Base-by-base conservation (phyloP, 2,888 invertebrate genomes). In the Poecilobothrus nobilitatus region DNA sequence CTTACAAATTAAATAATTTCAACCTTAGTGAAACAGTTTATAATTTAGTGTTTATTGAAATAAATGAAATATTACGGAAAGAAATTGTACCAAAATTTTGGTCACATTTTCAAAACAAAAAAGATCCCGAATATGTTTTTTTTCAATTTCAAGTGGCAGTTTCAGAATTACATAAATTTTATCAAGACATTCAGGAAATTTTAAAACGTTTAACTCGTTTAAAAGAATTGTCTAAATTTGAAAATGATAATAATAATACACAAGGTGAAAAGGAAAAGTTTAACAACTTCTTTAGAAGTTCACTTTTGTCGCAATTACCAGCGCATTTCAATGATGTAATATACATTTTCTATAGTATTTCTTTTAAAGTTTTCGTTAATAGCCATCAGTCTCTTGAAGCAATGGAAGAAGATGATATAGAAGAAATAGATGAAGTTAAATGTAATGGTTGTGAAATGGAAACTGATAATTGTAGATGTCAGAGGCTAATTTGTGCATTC, bases 401-500 rank as follows among this genome's bases (percentile, higher is more conserved):
- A 6, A 65, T 65, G 20, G 72, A 61, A 44, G 75, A 73, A 67
- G 78, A 81, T 71, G 76, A 78, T n/a, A 79, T 75, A 70, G 86
- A 86, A 37, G 85, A 86, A 74, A 83, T 83, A 64, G 84, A 83
- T 70, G 88, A 89, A 73, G 83, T 86, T 0, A 84, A 86, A 69
- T 95, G 94, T 79, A 84, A 85, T 21, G 91, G 91, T 0, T 95
- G 94, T 80, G 85, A 84, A 72, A 86, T 87, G 76, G 89, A 89
- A 69, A 75, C 83, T 18, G 84, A 84, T 15, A 79, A 81, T 69
- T 91, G 91, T 76, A 82, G 83, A 20, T 89, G 89, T 75, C 82
- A 85, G 72, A 78, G 83, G 41, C 84, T 88, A 66, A 83, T 87
- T 21, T 82, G 85, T 71, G 84, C 86, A 71, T 91, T 91, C 74